Conservation (phyloP, 2,113 vertebrate genomes). For the Eretmochelys imbricata region DNA sequence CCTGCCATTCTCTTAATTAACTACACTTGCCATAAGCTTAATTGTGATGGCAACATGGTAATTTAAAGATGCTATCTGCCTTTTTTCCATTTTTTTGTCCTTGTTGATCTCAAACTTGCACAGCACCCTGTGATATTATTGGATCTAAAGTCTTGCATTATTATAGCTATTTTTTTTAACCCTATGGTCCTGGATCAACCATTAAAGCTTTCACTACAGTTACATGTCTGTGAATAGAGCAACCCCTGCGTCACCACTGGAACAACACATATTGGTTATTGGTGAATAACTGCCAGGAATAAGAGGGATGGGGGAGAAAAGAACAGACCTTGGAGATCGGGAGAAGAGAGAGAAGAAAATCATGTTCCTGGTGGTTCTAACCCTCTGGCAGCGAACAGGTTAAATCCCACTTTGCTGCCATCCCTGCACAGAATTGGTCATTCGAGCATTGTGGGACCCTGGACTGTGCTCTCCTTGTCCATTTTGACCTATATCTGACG, state of each 20-base stretch:
- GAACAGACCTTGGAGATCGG: not conserved
- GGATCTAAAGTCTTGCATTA: slow-evolving; percentile 47
- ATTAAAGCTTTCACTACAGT: slow-evolving; percentile 57
- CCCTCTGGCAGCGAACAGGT: slow-evolving; percentile 53
- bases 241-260: slow-evolving; percentile 44
- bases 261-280: slow-evolving; percentile 65
- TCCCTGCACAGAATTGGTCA: slow-evolving; percentile 53
- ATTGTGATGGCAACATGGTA: not conserved
- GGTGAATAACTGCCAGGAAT: slow-evolving; percentile 42
- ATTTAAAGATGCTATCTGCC: not conserved
- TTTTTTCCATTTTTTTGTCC: not conserved
- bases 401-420: slow-evolving; percentile 52
- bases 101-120: not conserved
- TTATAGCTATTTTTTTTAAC: slow-evolving; percentile 42
- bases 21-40: not conserved
- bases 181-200: slow-evolving; percentile 52
- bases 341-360: not conserved
- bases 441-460: slow-evolving; percentile 57
- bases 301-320: not conserved
- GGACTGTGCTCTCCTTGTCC: slow-evolving; percentile 67
- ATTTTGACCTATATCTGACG: slow-evolving; percentile 56
- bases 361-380: not conserved
- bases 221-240: slow-evolving; percentile 64
- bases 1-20: not conserved
- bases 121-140: slow-evolving; percentile 31